Conservation (phyloP, 2,113 vertebrate species). For the Zosterops japonicus region DNA sequence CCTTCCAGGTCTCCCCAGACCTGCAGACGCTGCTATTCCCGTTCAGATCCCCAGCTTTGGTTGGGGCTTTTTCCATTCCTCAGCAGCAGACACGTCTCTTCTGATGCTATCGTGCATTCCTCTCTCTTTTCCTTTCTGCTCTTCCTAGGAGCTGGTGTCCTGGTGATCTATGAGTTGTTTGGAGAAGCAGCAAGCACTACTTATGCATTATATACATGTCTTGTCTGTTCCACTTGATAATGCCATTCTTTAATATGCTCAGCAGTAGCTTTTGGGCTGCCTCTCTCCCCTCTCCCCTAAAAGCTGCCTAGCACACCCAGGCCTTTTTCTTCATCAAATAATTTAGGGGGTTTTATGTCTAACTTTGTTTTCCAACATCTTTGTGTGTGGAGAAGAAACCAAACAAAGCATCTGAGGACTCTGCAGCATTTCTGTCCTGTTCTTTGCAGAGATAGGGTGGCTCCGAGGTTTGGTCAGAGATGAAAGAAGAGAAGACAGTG, state of each 20-base stretch:
- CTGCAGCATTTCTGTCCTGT: neutral
- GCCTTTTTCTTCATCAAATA: neutral
- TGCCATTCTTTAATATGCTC: slow-evolving; percentile 71
- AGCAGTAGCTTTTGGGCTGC: slow-evolving; percentile 53
- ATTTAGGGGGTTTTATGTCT: slow-evolving; percentile 7
- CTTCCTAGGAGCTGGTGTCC: slow-evolving; percentile 24
- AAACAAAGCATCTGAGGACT: neutral
- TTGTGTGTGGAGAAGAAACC: neutral
- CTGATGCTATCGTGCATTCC: neutral
- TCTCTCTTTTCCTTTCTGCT: neutral
- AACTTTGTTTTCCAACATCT: neutral
- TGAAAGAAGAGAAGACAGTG: neutral
- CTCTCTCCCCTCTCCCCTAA: neutral
- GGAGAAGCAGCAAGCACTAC: slow-evolving; percentile 38
- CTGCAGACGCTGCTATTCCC: neutral
- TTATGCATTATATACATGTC: slow-evolving; percentile 59
- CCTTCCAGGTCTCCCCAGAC: fast-evolving
- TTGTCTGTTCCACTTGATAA: slow-evolving; percentile 72
- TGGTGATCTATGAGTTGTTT: slow-evolving; percentile 70
- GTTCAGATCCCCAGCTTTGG: neutral
- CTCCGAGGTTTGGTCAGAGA: neutral
- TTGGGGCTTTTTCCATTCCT: neutral
- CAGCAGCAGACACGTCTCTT: neutral
- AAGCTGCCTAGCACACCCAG: neutral
- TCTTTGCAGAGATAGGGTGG: neutral